Conservation (phyloP, 2,888 invertebrate genomes). For the Theristus sp. region DNA sequence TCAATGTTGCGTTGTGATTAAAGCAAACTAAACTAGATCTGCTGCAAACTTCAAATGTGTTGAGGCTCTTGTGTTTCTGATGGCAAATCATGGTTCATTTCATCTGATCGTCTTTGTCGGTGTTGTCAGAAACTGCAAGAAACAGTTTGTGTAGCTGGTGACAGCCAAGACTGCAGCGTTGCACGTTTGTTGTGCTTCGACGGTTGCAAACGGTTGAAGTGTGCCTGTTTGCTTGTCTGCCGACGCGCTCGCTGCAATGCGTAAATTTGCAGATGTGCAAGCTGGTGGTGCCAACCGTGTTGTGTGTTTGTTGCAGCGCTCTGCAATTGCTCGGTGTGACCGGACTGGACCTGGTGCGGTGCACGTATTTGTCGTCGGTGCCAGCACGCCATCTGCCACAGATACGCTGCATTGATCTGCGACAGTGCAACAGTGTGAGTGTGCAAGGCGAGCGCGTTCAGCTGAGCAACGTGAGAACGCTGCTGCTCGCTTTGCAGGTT, state of each 20-base stretch:
- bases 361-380: background rate
- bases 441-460: background rate
- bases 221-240: too few species aligned
- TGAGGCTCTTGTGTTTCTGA: too few species aligned
- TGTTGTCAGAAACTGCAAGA: background rate
- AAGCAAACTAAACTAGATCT: too few species aligned
- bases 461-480: background rate
- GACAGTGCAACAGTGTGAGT: background rate
- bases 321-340: background rate
- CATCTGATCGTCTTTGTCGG: too few species aligned
- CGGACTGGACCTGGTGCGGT: conserved; percentile 1
- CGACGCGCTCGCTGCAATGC: too few species aligned
- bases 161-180: background rate
- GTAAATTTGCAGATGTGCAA: background rate
- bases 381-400: background rate
- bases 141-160: background rate
- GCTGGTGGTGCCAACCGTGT: too few species aligned
- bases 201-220: background rate
- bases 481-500: background rate
- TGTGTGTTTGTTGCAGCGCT: background rate
- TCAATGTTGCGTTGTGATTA: too few species aligned
- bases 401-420: background rate
- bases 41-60: too few species aligned
- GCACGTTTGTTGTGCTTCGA: background rate
- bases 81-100: too few species aligned